phyloP scores from a whole-genome alignment of 2,888 invertebrate species.

The Cosmia pyralina region DNA sequence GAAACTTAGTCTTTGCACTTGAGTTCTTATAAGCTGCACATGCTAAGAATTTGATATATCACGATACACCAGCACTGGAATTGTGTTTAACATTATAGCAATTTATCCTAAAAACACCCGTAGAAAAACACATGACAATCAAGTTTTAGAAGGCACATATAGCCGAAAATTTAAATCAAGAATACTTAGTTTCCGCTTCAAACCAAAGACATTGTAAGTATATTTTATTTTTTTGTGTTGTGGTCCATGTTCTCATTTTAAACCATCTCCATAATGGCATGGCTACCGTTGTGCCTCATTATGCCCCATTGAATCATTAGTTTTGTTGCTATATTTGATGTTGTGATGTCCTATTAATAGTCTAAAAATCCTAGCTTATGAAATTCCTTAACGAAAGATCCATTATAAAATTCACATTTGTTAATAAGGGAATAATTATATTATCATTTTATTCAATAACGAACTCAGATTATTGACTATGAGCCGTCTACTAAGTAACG shows the following conservation, averaged over 20 bases:
- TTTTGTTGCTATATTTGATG: slow-evolving; percentile 39
- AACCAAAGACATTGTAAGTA: slow-evolving; percentile 55
- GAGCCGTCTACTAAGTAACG: neutral
- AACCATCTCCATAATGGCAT: slow-evolving; percentile 46
- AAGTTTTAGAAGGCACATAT: slow-evolving; percentile 3
- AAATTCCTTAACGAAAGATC: slow-evolving; percentile 6
- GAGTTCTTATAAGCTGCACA: slow-evolving; percentile 14
- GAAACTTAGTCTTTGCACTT: slow-evolving; percentile 3
- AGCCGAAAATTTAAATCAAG: slow-evolving; percentile 30
- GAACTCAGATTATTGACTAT: neutral
- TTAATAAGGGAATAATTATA: neutral
- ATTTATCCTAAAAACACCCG: neutral
- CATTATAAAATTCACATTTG: neutral
- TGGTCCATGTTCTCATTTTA: slow-evolving; percentile 25
- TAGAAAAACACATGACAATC: slow-evolving; percentile 28
- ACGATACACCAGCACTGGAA: neutral
- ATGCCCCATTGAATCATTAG: slow-evolving; percentile 34
- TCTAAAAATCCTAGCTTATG: slow-evolving; percentile 24
- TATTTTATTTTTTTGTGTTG: slow-evolving; percentile 33
- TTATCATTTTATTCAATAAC: neutral
- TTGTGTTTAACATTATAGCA: slow-evolving; percentile 7
- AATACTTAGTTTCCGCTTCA: slow-evolving; percentile 28
- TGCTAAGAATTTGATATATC: neutral
- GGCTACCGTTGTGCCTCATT: slow-evolving; percentile 35
- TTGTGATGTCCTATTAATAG: slow-evolving; percentile 36